A percentile compares a stretch with the other conserved stretches of the same genome.
Conservation (phyloP, 2,888 invertebrate genomes). For the Bursaphelenchus okinawaensis region DNA sequence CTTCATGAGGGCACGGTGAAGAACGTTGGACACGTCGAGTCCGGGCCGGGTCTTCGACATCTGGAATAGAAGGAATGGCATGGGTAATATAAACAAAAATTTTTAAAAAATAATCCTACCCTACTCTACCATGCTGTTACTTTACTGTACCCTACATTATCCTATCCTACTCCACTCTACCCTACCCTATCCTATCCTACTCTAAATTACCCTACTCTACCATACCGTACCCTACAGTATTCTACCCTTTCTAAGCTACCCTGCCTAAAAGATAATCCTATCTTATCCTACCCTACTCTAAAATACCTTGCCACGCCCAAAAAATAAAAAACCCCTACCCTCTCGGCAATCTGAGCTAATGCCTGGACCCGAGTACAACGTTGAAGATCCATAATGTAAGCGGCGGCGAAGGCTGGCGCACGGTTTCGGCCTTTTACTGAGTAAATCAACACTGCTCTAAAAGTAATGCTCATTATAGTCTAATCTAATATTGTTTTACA, state of each 20-base stretch:
- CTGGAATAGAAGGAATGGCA: slow-evolving; percentile 14
- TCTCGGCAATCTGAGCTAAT: slow-evolving; percentile 33
- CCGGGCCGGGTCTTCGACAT: slow-evolving; percentile 43
- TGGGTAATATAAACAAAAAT: too few species aligned
- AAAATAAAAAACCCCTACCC: too few species aligned
- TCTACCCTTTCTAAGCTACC: slow-evolving; percentile 8
- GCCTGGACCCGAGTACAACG: slow-evolving; percentile 40
- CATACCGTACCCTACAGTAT: too few species aligned
- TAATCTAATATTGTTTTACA: background rate
- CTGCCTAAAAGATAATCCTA: slow-evolving; percentile 8
- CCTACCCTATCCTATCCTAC: too few species aligned
- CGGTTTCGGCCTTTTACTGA: slow-evolving; percentile 48
- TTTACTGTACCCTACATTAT: too few species aligned
- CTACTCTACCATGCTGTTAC: too few species aligned
- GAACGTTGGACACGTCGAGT: slow-evolving; percentile 45
- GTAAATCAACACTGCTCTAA: slow-evolving; percentile 43
- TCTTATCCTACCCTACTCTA: too few species aligned
- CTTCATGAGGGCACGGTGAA: slow-evolving; percentile 50
- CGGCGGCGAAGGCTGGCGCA: slow-evolving; percentile 51
- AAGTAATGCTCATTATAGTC: background rate
- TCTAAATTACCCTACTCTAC: too few species aligned
- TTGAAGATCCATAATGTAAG: slow-evolving; percentile 46
- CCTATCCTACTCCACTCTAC: too few species aligned
- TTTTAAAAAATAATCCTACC: too few species aligned
- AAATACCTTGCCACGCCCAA: too few species aligned